These are phyloP conservation scores for Heteronetta atricapilla DNA, from an alignment of 2,113 vertebrate genomes.

Conservation along the genomic window DNA sequence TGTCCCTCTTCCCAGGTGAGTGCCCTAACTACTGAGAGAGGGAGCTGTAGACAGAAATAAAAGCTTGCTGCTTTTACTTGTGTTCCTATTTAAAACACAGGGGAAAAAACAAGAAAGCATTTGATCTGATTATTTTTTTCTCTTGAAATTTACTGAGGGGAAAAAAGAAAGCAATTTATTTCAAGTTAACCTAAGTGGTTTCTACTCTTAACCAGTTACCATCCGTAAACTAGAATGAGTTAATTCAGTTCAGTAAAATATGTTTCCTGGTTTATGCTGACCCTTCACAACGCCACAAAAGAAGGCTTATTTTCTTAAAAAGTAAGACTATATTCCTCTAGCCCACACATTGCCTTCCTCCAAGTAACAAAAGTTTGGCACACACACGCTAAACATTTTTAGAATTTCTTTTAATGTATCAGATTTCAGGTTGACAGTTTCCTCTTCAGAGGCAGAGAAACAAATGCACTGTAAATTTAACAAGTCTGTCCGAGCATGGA, in stretches of 20 bases:
- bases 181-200: not conserved
- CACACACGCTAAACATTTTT: not conserved
- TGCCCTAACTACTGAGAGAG: not conserved
- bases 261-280: not conserved
- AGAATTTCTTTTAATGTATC: not conserved
- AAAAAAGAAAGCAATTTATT: not conserved
- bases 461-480: not conserved
- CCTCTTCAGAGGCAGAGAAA: not conserved
- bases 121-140: not conserved
- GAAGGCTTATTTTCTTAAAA: not conserved
- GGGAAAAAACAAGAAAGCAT: not conserved
- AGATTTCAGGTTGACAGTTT: not conserved
- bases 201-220: not conserved
- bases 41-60: not conserved
- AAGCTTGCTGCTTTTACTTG: not conserved
- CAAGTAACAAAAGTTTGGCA: not conserved
- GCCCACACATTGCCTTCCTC: not conserved
- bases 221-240: not conserved
- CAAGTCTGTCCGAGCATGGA: not conserved
- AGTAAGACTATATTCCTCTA: not conserved
- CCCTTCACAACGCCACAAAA: slow-evolving; percentile 1
- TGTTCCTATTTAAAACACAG: not conserved
- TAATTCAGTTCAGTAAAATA: not conserved
- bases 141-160: not conserved
- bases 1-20: slow-evolving; percentile 17